Evolutionary conservation across 2,113 vertebrate genomes (phyloP).

Genomic region (Asarcornis scutulata): DNA sequence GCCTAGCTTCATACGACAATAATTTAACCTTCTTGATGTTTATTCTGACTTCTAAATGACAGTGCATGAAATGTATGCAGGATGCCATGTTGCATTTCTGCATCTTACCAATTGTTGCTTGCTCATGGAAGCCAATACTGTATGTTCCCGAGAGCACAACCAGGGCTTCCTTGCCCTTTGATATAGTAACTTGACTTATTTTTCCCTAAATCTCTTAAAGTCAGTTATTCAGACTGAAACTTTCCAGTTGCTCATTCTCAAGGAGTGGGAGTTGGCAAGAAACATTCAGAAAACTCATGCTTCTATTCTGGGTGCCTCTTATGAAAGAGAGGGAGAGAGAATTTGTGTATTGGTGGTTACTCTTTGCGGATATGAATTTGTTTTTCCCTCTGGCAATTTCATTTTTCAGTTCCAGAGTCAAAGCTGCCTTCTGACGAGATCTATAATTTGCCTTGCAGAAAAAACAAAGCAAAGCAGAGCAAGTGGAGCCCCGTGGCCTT

Average conservation of each 20-base stretch:
- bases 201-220: slow-evolving; percentile 28
- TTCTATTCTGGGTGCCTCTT: neutral
- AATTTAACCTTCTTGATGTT: neutral
- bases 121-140: neutral
- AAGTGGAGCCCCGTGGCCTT: neutral
- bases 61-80: neutral
- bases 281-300: slow-evolving; percentile 3
- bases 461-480: neutral
- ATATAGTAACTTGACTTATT: neutral
- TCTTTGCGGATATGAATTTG: neutral
- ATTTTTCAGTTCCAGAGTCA: neutral
- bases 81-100: neutral
- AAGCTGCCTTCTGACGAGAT: neutral
- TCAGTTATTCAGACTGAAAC: slow-evolving; percentile 40
- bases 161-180: neutral
- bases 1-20: neutral
- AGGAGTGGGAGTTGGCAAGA: slow-evolving; percentile 42
- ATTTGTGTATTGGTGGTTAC: neutral
- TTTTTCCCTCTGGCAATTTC: neutral
- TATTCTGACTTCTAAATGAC: neutral
- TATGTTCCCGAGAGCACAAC: neutral
- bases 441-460: neutral
- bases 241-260: slow-evolving; percentile 30
- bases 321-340: neutral
- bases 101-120: neutral